phyloP scores from a whole-genome alignment of 2,113 vertebrate genomes.

The Nerophis ophidion region DNA sequence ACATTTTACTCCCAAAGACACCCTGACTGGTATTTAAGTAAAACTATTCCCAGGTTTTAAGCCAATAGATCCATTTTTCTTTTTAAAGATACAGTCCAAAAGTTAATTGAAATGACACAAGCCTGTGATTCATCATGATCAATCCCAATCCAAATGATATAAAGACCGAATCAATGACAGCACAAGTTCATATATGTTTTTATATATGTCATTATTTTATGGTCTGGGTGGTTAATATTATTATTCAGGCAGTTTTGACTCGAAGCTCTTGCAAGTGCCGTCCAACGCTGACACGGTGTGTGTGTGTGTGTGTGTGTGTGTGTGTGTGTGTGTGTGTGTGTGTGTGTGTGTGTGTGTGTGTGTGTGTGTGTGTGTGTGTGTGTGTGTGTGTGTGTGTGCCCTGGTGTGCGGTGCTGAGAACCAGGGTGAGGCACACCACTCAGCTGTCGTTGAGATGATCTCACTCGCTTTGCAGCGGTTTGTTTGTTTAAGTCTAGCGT shows the following conservation, averaged over 20 bases:
- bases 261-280: background rate
- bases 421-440: conserved; percentile 60
- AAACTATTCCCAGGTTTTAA: too few species aligned
- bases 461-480: conserved; percentile 67
- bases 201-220: background rate
- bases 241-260: background rate
- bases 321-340: conserved; percentile 13
- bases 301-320: conserved; percentile 7
- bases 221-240: background rate
- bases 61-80: too few species aligned
- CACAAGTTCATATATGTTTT: too few species aligned
- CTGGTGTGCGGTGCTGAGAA: conserved; percentile 59
- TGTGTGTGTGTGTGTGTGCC: background rate
- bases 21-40: too few species aligned
- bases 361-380: conserved; percentile 5
- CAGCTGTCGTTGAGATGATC: conserved; percentile 75
- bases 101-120: too few species aligned
- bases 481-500: conserved; percentile 79
- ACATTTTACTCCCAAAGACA: too few species aligned
- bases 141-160: too few species aligned
- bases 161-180: too few species aligned
- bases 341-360: conserved; percentile 16
- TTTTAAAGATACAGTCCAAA: too few species aligned
- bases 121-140: too few species aligned
- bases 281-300: background rate